Evolutionary conservation across 2,888 invertebrate genomes (phyloP).

Genomic region (Drosophila robusta): DNA sequence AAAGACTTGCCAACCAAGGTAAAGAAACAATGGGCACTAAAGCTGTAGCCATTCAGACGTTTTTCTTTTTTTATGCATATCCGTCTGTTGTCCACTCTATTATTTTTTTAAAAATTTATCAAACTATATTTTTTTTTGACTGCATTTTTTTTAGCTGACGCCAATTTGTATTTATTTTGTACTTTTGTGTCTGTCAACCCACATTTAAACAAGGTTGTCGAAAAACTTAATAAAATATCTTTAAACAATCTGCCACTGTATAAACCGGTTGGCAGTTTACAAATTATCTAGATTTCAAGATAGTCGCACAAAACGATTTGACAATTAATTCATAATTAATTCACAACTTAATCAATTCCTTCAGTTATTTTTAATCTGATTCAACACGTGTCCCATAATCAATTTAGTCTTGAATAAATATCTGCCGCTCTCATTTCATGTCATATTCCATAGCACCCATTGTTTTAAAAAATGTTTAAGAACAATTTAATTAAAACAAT

Average conservation of each 20-base stretch:
- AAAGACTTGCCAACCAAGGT: constrained; percentile 15
- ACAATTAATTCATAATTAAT: constrained; percentile 3
- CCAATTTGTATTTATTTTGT: too few relatives aligned
- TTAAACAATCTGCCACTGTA: neutral
- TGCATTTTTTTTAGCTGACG: too few relatives aligned
- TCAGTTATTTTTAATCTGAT: constrained; percentile 5
- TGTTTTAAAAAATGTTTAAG: too few relatives aligned
- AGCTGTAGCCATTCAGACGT: neutral
- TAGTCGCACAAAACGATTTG: neutral
- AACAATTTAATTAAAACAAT: too few relatives aligned
- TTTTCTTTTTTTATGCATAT: neutral
- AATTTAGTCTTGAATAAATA: neutral
- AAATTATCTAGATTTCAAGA: neutral
- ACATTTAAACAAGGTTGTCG: neutral
- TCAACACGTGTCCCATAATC: constrained; percentile 8
- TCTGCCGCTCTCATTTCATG: neutral
- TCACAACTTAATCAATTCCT: neutral
- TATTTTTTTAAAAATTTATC: neutral
- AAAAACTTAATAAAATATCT: neutral
- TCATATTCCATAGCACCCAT: neutral
- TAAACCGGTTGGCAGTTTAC: neutral
- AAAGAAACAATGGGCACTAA: constrained; percentile 3
- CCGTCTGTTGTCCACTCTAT: neutral
- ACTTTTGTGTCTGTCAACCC: too few relatives aligned
- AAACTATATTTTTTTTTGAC: too few relatives aligned